Conservation (phyloP, 1,140 invertebrate species). For the Drosophila sproati region DNA sequence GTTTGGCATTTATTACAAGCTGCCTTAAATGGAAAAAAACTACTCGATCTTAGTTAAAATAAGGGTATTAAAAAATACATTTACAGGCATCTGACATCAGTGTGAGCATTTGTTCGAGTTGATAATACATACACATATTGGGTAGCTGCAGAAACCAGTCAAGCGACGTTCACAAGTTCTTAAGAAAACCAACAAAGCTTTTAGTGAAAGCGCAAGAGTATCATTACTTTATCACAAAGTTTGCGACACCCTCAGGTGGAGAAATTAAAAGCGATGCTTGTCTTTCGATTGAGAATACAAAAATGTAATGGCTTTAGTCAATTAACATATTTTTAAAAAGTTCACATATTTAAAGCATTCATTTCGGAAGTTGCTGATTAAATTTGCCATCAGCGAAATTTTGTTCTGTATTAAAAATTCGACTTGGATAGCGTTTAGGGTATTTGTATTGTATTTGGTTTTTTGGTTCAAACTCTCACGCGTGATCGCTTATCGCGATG, state of each 20-base stretch:
- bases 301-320: too few relatives aligned
- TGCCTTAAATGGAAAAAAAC: conserved; percentile 3
- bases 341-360: too few relatives aligned
- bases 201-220: neutral
- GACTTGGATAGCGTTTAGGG: neutral
- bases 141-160: conserved; percentile 8
- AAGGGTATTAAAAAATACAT: conserved; percentile 2
- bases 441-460: conserved; percentile 4
- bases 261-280: neutral
- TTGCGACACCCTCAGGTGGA: neutral
- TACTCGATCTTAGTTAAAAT: neutral
- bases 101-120: conserved; percentile 1
- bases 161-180: conserved; percentile 4
- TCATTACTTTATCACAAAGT: conserved; percentile 11
- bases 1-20: conserved; percentile 35
- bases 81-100: neutral
- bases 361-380: neutral
- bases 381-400: neutral
- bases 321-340: too few relatives aligned
- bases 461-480: conserved; percentile 22
- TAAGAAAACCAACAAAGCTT: neutral
- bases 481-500: conserved; percentile 46
- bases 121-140: neutral
- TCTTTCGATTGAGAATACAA: too few relatives aligned
- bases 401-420: conserved; percentile 22